Base-by-base conservation (phyloP, 2,797 vertebrate species). In the Melanotaenia pygmaea region DNA sequence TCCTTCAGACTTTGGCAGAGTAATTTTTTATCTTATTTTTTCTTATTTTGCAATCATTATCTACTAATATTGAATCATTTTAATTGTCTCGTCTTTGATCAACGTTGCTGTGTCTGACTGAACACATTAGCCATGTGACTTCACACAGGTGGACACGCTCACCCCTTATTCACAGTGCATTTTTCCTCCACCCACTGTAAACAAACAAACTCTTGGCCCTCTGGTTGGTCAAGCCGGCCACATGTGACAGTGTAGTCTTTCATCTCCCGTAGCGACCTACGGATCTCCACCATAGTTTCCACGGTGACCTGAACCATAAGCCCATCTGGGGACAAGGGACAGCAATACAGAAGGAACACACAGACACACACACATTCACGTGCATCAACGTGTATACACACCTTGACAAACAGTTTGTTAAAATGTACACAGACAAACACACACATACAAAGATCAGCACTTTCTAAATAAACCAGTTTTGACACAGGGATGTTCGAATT, bases 251-350 rank as follows among this genome's bases (percentile, higher is more conserved):
- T 96, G 89, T 97, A 99, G 92, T 98, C 97, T 93, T 97, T 98
- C 97, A 99, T 99, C 88, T 99, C 97, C 71, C 97, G 94, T 80
- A 99, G 93, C 2, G 96, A 96, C 92, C 96, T 94, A 11, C 98
- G 95, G 72, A 99, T 86, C 53, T 97, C 95, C 14, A 95, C 96
- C 98, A 99, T 99, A 88, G 96, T 97, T 90, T 99, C 98, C 64
- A 97, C 95, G 0, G 96, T 98, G 92, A 99, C 97, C 94, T 99
- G 98, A 87, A 99, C 97, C 97, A 99, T 98, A 61, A 99, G 94
- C 40, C 98, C 98, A 89, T 99, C 98, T 99, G 92, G 69, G 79
- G 74, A 84, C 65, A 92, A 76, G 83, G 80, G 80, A 85, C 72
- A 91, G 81, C 86, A 30, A 84, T 88, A 90, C 87, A 82, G 85